Percentiles rank a stretch among this genome's conserved stretches.
Conservation (phyloP, 1,140 invertebrate genomes). For the Listronotus bonariensis region DNA sequence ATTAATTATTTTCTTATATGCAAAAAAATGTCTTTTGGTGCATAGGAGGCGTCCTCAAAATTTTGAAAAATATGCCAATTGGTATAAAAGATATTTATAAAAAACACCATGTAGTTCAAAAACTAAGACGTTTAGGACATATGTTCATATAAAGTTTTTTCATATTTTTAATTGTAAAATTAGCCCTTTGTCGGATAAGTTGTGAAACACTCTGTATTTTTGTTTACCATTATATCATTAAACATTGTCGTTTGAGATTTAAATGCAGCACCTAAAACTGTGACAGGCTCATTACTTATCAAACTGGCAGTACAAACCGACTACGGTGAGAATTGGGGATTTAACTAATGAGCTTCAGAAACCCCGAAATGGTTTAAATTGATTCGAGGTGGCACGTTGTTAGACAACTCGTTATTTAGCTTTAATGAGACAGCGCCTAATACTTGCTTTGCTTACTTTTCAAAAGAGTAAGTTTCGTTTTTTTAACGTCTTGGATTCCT, state of each 20-base stretch:
- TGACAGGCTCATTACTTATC: constrained; percentile 24
- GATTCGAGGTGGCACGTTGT: constrained; percentile 26
- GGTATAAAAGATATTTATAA: too few relatives aligned
- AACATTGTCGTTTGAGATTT: constrained; percentile 23
- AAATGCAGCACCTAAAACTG: constrained; percentile 12
- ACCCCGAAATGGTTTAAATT: constrained; percentile 23
- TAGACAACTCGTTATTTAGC: constrained; percentile 17
- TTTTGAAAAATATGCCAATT: too few relatives aligned
- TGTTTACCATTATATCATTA: constrained; percentile 14
- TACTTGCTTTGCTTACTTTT: background rate
- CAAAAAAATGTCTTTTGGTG: too few relatives aligned
- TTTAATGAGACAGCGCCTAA: constrained; percentile 12
- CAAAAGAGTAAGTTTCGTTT: background rate
- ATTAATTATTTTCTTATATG: too few relatives aligned
- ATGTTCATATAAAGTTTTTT: too few relatives aligned
- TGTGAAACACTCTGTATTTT: constrained; percentile 3
- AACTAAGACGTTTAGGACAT: too few relatives aligned
- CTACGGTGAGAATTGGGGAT: constrained; percentile 7
- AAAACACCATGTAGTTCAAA: too few relatives aligned
- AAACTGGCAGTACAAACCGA: constrained; percentile 19
- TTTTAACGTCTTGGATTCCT: too few relatives aligned
- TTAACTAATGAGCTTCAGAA: constrained; percentile 27
- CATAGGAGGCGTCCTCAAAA: too few relatives aligned
- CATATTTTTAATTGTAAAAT: too few relatives aligned
- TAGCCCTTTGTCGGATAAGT: too few relatives aligned